phyloP scores from a whole-genome alignment of 2,888 invertebrate genomes.

The Lasius fuliginosus region DNA sequence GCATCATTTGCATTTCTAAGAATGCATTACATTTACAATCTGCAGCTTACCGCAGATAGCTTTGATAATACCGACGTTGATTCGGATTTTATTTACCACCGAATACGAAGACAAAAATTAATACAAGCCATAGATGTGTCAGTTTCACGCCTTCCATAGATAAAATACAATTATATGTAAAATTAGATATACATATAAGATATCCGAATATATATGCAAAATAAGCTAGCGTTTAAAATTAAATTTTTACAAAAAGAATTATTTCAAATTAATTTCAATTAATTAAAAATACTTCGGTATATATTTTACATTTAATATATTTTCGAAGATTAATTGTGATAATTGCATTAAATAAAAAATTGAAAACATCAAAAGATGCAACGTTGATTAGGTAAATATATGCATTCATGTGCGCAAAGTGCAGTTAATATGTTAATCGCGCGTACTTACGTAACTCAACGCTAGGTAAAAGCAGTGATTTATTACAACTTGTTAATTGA shows the following conservation, averaged over 20 bases:
- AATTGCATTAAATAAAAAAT: background rate
- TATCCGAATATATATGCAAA: background rate
- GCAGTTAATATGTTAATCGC: slow-evolving; percentile 74
- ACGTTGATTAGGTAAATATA: background rate
- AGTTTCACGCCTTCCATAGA: background rate
- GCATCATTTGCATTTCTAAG: background rate
- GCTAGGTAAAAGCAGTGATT: slow-evolving; percentile 77
- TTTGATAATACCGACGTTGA: slow-evolving; percentile 12
- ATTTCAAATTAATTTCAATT: too few relatives aligned
- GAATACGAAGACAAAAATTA: background rate
- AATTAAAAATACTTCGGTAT: background rate
- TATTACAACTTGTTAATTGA: slow-evolving; percentile 79
- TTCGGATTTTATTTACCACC: background rate
- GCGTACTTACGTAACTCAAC: slow-evolving; percentile 74
- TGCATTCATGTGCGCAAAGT: slow-evolving; percentile 66
- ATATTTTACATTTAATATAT: background rate
- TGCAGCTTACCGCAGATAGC: background rate
- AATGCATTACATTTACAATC: background rate
- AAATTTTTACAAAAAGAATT: background rate
- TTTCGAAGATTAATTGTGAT: background rate
- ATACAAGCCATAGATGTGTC: background rate
- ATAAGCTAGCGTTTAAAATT: background rate
- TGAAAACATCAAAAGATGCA: background rate
- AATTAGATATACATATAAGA: background rate
- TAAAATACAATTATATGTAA: background rate